phyloP scores from a whole-genome alignment of 2,797 vertebrate species.

The Liasis olivaceus region DNA sequence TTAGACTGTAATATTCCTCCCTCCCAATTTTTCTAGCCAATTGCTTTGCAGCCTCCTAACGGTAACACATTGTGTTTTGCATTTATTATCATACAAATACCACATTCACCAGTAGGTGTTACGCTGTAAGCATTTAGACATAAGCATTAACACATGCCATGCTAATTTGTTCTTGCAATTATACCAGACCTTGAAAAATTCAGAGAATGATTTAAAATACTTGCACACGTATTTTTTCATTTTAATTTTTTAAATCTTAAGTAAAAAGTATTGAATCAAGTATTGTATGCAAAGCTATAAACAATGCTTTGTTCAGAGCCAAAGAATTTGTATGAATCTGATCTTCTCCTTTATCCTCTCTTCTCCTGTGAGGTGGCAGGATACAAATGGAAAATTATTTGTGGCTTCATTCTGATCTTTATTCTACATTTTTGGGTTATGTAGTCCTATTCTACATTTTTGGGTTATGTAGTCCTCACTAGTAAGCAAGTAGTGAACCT shows the following conservation, averaged over 20 bases:
- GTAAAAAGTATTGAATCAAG: background rate
- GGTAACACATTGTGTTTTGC: conserved; percentile 1
- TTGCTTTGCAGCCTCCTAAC: background rate
- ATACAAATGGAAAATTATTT: no score
- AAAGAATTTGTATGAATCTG: background rate
- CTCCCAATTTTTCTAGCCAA: background rate
- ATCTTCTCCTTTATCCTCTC: no score
- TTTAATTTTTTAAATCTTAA: background rate
- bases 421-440: no score
- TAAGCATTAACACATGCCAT: background rate
- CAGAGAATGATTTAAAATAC: conserved; percentile 22
- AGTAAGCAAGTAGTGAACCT: no score
- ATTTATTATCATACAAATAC: conserved; percentile 7
- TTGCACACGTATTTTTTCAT: background rate
- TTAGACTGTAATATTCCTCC: background rate
- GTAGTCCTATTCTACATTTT: no score
- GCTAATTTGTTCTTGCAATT: conserved; percentile 34
- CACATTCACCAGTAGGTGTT: conserved; percentile 5
- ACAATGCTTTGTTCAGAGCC: background rate
- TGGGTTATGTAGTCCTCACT: no score
- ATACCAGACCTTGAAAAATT: conserved; percentile 35
- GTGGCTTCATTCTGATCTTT: no score
- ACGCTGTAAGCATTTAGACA: background rate
- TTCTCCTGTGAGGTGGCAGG: no score
- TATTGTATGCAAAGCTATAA: background rate